Evolutionary conservation across 2,797 vertebrate genomes (phyloP), one percentile per base, ranked within the genome.

Genomic region (Fringilla coelebs): DNA sequence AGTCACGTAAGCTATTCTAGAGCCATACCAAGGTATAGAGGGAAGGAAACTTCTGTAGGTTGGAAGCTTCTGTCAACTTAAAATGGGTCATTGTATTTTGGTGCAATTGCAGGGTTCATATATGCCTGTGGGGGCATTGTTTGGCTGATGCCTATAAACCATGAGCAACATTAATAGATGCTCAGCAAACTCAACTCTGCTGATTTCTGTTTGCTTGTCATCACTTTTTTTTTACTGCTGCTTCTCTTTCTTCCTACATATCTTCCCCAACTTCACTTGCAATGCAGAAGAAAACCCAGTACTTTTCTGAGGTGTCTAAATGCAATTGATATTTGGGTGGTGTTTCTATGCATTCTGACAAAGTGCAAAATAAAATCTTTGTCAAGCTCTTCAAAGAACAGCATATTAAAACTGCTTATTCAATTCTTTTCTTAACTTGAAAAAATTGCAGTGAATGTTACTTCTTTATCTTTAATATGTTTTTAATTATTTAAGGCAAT

Each of bases 401-500:
- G 6, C 29, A 36, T 60, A 73, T 75, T 76, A 84, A 79, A 83
- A 82, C 86, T 60, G 3, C 41, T 84, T 73, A 46, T 85, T 62
- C 11, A 32, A 46, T 74, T 85, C 1, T 71, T 74, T 86, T 13
- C 24, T 79, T 89, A 79, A 62, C 46, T 70, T 72, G 32, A 80
- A 77, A 85, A 66, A 57, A 17, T 16, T 84, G 61, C 49, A 58
- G 17, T 43, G 26, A 68, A 3, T 65, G 34, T 68, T 90, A 92
- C 34, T 87, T 85, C 48, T 94, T 80, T 76, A 74, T 81, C 17
- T 86, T 88, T 93, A 92, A 91, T 78, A 76, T 68, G 25, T 13
- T 93, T 96, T 96, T 94, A 96, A 95, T 96, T 96, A 81, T 88
- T 97, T 95, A 77, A 92, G 94, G 68, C 40, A 85, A 40, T 63